phyloP scores from a whole-genome alignment of 2,797 vertebrate species.

The Taenioides sp. region DNA sequence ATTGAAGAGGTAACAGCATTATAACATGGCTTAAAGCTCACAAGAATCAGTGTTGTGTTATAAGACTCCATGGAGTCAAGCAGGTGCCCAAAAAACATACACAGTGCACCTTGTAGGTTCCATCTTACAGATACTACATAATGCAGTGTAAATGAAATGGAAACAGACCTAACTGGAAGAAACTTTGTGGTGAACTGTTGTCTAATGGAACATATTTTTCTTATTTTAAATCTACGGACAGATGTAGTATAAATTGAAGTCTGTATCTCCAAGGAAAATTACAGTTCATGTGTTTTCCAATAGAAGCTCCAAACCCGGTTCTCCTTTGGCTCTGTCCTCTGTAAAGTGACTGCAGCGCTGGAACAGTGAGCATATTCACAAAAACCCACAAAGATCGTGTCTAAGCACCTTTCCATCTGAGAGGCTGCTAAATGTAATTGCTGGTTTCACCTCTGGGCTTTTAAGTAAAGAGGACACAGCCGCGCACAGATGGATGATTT shows the following conservation, averaged over 20 bases:
- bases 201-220: too few relatives aligned
- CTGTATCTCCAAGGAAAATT: background rate
- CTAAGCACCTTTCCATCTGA: conserved; percentile 57
- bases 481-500: conserved; percentile 51
- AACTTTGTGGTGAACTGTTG: too few relatives aligned
- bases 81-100: too few relatives aligned
- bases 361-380: conserved; percentile 39
- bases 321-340: conserved; percentile 44
- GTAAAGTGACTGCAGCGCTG: conserved; percentile 45
- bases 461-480: conserved; percentile 58
- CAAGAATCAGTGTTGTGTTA: too few relatives aligned
- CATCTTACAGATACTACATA: too few relatives aligned
- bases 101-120: too few relatives aligned
- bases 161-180: too few relatives aligned
- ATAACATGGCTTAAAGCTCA: too few relatives aligned
- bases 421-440: conserved; percentile 66
- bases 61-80: too few relatives aligned
- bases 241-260: background rate
- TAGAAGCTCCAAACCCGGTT: conserved; percentile 49
- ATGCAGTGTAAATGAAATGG: too few relatives aligned
- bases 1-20: too few relatives aligned
- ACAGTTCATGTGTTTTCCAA: background rate
- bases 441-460: conserved; percentile 59
- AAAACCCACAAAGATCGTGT: conserved; percentile 47
- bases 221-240: too few relatives aligned